Evolutionary conservation across 2,888 invertebrate genomes (phyloP).

Genomic region (Liodrosophila aerea): DNA sequence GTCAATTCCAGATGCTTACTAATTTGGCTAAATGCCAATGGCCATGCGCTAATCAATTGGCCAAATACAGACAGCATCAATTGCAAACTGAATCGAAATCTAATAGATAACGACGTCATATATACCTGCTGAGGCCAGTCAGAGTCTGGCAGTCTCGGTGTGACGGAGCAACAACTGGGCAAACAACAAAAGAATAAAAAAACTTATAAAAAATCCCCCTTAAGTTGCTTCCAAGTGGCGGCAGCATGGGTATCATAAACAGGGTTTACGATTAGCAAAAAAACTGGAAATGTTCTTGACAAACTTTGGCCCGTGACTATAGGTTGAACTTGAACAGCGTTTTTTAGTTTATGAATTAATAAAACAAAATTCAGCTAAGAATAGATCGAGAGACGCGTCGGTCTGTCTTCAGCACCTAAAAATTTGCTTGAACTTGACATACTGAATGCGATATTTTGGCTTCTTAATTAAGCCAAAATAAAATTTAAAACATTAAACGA

Average conservation of each 20-base stretch:
- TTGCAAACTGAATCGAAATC: constrained; percentile 1
- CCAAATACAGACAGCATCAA: constrained; percentile 38
- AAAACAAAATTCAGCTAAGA: constrained; percentile 49
- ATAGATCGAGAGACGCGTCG: constrained; percentile 48
- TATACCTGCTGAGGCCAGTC: constrained; percentile 27
- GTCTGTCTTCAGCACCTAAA: constrained; percentile 31
- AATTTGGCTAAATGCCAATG: constrained; percentile 35
- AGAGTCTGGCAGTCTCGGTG: constrained; percentile 28
- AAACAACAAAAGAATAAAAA: no score
- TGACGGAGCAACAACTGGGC: constrained; percentile 49
- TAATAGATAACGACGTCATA: constrained; percentile 12
- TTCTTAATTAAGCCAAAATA: constrained; percentile 17
- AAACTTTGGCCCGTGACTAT: constrained; percentile 26
- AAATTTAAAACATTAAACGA: no score
- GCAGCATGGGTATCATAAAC: constrained; percentile 33
- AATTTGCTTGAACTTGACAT: constrained; percentile 65
- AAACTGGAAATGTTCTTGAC: constrained; percentile 59
- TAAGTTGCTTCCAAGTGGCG: background rate
- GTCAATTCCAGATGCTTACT: constrained; percentile 25
- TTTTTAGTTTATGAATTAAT: constrained; percentile 31
- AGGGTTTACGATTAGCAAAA: constrained; percentile 18
- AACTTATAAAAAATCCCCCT: constrained; percentile 20
- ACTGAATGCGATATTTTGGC: constrained; percentile 20
- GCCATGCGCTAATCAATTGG: constrained; percentile 66
- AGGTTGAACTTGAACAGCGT: constrained; percentile 60